phyloP scores from a whole-genome alignment of 2,888 invertebrate genomes.

The Drosophila sordidula region DNA sequence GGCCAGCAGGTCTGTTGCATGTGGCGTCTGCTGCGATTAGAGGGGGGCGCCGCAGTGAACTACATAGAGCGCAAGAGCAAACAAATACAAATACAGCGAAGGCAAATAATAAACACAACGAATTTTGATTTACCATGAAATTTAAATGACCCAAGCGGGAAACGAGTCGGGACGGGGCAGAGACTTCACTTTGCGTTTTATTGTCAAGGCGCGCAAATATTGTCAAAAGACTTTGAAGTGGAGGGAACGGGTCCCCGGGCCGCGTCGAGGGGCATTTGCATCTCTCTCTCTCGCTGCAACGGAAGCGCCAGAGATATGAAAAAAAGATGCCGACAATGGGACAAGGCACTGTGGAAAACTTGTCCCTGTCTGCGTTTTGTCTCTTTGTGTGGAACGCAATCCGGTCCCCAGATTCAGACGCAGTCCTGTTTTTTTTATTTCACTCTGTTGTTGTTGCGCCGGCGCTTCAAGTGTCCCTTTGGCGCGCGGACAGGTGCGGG shows the following conservation, averaged over 20 bases:
- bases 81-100: constrained; percentile 33
- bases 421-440: constrained; percentile 55
- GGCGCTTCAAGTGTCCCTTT: constrained; percentile 77
- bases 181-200: constrained; percentile 72
- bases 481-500: constrained; percentile 35
- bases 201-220: constrained; percentile 79
- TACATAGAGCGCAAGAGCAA: constrained; percentile 13
- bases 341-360: constrained; percentile 34
- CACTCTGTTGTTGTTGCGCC: constrained; percentile 45
- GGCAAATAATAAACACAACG: constrained; percentile 75
- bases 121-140: constrained; percentile 80
- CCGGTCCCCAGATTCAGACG: constrained; percentile 18
- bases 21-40: constrained; percentile 16
- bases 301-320: constrained; percentile 75
- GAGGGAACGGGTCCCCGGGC: constrained; percentile 10
- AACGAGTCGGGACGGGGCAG: neutral
- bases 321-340: constrained; percentile 74
- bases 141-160: constrained; percentile 69
- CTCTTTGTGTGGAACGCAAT: constrained; percentile 4
- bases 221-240: constrained; percentile 72
- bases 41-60: constrained; percentile 61
- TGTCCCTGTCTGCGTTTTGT: constrained; percentile 23
- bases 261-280: constrained; percentile 62
- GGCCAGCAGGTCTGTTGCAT: constrained; percentile 40
- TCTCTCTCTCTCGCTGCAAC: constrained; percentile 68